Evolutionary conservation across 2,797 vertebrate species (phyloP).

Genomic region (Falco concolor): DNA sequence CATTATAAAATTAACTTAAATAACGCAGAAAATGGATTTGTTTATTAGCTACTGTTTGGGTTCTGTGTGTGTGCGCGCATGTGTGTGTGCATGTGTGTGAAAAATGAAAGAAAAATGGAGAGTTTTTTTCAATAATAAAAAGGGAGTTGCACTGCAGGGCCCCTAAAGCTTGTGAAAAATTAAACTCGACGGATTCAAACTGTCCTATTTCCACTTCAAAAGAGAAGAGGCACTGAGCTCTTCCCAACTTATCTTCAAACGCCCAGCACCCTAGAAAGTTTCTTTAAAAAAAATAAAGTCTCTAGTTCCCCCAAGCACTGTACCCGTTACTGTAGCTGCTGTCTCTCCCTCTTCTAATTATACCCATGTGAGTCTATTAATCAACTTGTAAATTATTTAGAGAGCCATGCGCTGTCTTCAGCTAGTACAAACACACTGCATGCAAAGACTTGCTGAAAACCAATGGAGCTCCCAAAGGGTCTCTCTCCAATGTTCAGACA

Average conservation of each 20-base stretch:
- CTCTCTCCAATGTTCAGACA: conserved; percentile 62
- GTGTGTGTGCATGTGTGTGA: neutral
- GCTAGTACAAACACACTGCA: conserved; percentile 86
- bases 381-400: conserved; percentile 99
- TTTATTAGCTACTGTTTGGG: conserved; percentile 62
- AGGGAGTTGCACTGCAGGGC: conserved; percentile 86
- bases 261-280: conserved; percentile 89
- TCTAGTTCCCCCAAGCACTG: conserved; percentile 97
- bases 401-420: conserved; percentile 88
- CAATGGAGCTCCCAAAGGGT: conserved; percentile 81
- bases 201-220: conserved; percentile 99
- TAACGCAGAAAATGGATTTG: conserved; percentile 59
- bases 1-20: neutral
- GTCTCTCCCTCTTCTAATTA: conserved; percentile 98
- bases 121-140: conserved; percentile 87
- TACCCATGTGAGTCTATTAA: conserved; percentile 99
- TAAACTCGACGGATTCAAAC: conserved; percentile 99
- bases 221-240: conserved; percentile 89
- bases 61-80: neutral
- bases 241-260: conserved; percentile 95
- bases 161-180: conserved; percentile 99
- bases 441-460: conserved; percentile 70
- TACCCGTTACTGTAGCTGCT: conserved; percentile 92
- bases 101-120: conserved; percentile 79
- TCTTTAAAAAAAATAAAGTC: conserved; percentile 88